These are phyloP conservation scores for Microdon myrmicae DNA, from an alignment of 2,888 invertebrate species.

Conservation along the genomic window DNA sequence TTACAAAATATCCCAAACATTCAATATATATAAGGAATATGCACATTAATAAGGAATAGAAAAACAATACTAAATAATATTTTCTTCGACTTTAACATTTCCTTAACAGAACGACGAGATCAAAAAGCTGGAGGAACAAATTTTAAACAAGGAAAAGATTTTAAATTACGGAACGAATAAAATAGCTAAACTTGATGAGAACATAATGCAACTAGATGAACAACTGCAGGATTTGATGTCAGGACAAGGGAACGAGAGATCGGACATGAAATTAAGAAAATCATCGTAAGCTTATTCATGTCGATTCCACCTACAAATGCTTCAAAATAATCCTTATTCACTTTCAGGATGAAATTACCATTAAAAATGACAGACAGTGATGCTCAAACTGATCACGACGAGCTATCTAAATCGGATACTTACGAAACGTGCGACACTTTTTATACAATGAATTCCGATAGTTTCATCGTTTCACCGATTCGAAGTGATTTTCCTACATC, in stretches of 20 bases:
- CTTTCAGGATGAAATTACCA: slow-evolving; percentile 75
- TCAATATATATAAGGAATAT: too few species aligned
- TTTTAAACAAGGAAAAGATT: slow-evolving; percentile 69
- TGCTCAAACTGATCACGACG: slow-evolving; percentile 60
- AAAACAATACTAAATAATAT: slow-evolving; percentile 1
- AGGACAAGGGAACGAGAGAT: slow-evolving; percentile 55
- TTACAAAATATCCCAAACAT: too few species aligned
- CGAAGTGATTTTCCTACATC: slow-evolving; percentile 39
- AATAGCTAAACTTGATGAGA: slow-evolving; percentile 77
- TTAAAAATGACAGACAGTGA: slow-evolving; percentile 69
- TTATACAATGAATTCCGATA: slow-evolving; percentile 77
- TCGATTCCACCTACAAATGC: background rate
- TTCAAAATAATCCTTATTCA: slow-evolving; percentile 15
- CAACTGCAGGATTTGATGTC: slow-evolving; percentile 68
- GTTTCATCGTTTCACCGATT: slow-evolving; percentile 64
- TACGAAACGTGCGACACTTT: slow-evolving; percentile 74
- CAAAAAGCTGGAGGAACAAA: slow-evolving; percentile 75
- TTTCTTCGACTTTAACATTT: slow-evolving; percentile 2
- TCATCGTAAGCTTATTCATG: slow-evolving; percentile 64
- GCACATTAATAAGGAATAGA: background rate
- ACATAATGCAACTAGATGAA: slow-evolving; percentile 74
- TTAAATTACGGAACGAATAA: slow-evolving; percentile 73
- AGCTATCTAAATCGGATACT: slow-evolving; percentile 61
- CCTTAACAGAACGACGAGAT: slow-evolving; percentile 77
- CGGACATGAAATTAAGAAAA: slow-evolving; percentile 66